These are phyloP conservation scores for Orbicella faveolata DNA, from an alignment of 64 coral and sea anemone species.

Conservation along the genomic window DNA sequence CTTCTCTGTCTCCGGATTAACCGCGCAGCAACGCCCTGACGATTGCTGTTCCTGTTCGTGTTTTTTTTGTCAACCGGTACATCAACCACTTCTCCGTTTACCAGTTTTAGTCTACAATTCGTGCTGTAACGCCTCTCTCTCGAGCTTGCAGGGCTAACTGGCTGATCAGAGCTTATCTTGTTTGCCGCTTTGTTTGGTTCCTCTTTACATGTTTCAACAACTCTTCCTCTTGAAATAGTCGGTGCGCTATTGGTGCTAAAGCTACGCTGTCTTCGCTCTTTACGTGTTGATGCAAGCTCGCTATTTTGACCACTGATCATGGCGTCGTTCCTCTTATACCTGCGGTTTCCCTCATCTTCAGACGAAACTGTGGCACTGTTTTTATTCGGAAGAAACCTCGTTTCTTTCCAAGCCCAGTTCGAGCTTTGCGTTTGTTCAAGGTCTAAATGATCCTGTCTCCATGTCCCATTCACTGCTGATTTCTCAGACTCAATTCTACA, in stretches of 20 bases:
- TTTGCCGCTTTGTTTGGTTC: background rate
- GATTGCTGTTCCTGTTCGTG: background rate
- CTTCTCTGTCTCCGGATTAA: background rate
- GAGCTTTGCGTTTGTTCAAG: background rate
- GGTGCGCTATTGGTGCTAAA: background rate
- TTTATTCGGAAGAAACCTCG: background rate
- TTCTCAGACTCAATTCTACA: background rate
- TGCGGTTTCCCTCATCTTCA: background rate
- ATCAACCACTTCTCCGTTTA: background rate
- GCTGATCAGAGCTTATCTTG: background rate
- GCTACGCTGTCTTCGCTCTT: background rate
- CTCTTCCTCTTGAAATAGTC: background rate
- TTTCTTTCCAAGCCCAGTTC: background rate
- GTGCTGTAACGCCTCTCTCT: background rate
- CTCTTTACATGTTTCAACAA: background rate
- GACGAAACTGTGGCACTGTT: background rate
- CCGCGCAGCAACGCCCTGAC: background rate
- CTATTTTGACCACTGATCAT: background rate
- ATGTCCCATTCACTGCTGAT: background rate
- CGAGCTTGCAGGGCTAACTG: background rate
- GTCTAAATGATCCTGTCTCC: background rate
- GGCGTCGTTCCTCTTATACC: background rate
- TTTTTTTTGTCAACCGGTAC: background rate
- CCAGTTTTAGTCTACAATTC: background rate
- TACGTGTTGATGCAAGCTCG: background rate